A percentile compares a stretch with the other conserved stretches of the same genome.
Evolutionary conservation across 2,888 invertebrate species (phyloP).

Genomic region (Tachina grossa): DNA sequence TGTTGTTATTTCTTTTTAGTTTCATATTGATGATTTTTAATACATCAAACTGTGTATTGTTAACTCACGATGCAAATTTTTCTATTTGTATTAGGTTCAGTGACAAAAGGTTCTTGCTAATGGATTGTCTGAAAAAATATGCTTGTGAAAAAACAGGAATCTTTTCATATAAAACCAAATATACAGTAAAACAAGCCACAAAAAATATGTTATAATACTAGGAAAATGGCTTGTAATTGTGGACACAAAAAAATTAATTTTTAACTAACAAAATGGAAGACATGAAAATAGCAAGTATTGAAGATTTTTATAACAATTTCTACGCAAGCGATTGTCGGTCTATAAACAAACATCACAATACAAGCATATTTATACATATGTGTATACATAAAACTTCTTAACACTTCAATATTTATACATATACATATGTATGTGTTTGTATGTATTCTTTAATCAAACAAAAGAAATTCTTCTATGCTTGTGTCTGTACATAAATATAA

Average conservation of each 20-base stretch:
- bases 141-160: neutral
- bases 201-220: neutral
- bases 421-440: neutral
- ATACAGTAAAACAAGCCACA: neutral
- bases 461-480: neutral
- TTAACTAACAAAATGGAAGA: conserved; percentile 6
- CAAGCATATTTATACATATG: neutral
- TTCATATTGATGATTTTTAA: no score
- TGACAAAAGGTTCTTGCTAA: neutral
- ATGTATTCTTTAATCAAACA: neutral
- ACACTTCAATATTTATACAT: neutral
- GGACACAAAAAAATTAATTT: conserved; percentile 7
- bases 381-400: neutral
- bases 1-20: no score
- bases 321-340: conserved; percentile 19
- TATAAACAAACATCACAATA: conserved; percentile 19
- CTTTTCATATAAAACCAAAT: neutral
- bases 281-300: conserved; percentile 15
- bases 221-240: neutral
- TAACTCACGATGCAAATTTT: no score
- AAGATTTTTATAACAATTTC: neutral
- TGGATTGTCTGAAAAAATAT: neutral
- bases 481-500: neutral
- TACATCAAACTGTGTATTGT: no score
- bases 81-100: no score